Conservation (phyloP, 1,140 invertebrate species). For the Phymorhynchus buccinoides region DNA sequence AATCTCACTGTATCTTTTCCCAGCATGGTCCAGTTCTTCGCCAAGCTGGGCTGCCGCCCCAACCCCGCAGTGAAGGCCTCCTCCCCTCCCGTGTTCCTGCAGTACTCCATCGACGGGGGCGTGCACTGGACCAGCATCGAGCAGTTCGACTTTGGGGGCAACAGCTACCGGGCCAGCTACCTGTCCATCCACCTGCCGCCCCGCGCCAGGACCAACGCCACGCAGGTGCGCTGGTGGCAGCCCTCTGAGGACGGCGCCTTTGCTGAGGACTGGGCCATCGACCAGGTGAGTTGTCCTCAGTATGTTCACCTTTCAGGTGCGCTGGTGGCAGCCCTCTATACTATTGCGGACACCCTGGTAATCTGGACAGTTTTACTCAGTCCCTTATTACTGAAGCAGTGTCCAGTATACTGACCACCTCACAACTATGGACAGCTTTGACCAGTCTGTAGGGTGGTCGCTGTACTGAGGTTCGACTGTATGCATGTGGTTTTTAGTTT, state of each 20-base stretch:
- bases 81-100: conserved; percentile 68
- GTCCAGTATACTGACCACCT: no score
- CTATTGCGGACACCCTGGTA: no score
- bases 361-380: no score
- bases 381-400: no score
- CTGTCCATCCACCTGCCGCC: conserved; percentile 70
- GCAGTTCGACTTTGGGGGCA: conserved; percentile 69
- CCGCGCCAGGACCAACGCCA: conserved; percentile 66
- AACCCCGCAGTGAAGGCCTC: conserved; percentile 48
- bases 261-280: conserved; percentile 73
- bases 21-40: conserved; percentile 72
- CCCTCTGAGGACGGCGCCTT: conserved; percentile 70
- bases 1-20: conserved; percentile 16
- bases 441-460: no score
- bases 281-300: conserved; percentile 71
- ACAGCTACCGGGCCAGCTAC: conserved; percentile 62
- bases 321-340: no score
- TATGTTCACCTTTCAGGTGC: no score
- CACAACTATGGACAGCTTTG: no score
- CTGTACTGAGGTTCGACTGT: no score
- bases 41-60: conserved; percentile 64
- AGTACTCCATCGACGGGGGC: conserved; percentile 73
- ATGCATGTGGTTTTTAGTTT: no score
- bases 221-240: conserved; percentile 73
- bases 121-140: conserved; percentile 72